Conservation (phyloP, 2,113 vertebrate genomes). For the Muscicapa adusta region DNA sequence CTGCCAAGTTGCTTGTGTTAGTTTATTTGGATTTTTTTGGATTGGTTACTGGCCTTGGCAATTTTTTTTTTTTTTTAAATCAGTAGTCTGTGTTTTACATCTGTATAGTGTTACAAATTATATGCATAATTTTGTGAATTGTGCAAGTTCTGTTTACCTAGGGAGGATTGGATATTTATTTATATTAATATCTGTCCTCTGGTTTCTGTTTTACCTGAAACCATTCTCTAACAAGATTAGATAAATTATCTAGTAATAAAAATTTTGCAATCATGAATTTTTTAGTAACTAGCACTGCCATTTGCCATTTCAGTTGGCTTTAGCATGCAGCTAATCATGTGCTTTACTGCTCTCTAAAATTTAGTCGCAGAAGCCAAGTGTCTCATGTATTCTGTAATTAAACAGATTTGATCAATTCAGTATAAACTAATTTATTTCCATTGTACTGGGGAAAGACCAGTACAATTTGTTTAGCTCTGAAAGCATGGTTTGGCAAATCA, state of each 20-base stretch:
- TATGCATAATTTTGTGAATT: neutral
- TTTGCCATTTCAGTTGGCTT: neutral
- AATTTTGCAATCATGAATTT: neutral
- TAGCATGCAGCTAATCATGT: neutral
- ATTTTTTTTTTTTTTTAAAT: neutral
- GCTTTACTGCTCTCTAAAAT: neutral
- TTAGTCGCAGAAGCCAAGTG: neutral
- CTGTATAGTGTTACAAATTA: neutral
- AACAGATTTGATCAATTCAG: neutral
- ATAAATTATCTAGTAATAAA: neutral
- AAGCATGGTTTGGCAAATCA: neutral
- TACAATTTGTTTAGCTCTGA: neutral
- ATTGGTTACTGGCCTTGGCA: neutral
- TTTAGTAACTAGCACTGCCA: neutral
- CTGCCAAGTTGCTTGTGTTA: neutral
- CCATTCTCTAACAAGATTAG: neutral
- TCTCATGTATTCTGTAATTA: neutral
- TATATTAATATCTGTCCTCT: neutral
- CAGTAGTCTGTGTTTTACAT: neutral
- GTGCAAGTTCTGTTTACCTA: neutral
- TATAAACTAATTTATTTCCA: neutral
- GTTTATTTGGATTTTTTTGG: neutral
- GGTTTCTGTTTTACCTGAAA: neutral
- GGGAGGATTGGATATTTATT: neutral
- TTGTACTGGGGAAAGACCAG: neutral